These are phyloP conservation scores for Sarcophaga rosellei DNA, from an alignment of 2,888 invertebrate species.

Conservation along the genomic window DNA sequence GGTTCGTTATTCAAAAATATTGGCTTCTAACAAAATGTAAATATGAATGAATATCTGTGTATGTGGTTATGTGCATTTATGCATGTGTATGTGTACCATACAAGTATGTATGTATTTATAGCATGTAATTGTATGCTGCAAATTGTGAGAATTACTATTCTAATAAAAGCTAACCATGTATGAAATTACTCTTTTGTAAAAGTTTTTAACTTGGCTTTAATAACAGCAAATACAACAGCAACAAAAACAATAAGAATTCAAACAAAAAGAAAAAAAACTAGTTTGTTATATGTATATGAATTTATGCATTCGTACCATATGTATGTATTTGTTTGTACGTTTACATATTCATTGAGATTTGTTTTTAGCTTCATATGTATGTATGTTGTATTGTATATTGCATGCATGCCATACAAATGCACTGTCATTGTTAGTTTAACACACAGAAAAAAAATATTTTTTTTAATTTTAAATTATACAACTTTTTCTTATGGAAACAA, in stretches of 20 bases:
- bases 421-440: conserved; percentile 3
- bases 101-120: conserved; percentile 21
- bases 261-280: conserved; percentile 11
- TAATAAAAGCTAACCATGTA: conserved; percentile 68
- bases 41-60: background rate
- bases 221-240: conserved; percentile 44
- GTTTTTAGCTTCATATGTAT: conserved; percentile 2
- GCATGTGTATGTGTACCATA: background rate
- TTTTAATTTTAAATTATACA: conserved; percentile 31
- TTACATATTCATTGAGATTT: conserved; percentile 56
- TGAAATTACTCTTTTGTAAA: conserved; percentile 68
- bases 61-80: background rate
- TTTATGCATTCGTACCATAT: background rate
- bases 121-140: conserved; percentile 56
- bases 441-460: background rate
- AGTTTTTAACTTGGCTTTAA: conserved; percentile 66
- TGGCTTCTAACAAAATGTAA: conserved; percentile 28
- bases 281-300: conserved; percentile 1
- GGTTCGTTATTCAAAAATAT: conserved; percentile 38
- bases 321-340: background rate
- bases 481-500: conserved; percentile 28
- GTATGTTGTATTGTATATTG: no score
- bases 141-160: conserved; percentile 68
- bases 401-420: background rate
- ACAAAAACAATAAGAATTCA: conserved; percentile 19